These are phyloP conservation scores for Natrix natrix DNA, from an alignment of 2,797 vertebrate genomes.

Conservation along the genomic window DNA sequence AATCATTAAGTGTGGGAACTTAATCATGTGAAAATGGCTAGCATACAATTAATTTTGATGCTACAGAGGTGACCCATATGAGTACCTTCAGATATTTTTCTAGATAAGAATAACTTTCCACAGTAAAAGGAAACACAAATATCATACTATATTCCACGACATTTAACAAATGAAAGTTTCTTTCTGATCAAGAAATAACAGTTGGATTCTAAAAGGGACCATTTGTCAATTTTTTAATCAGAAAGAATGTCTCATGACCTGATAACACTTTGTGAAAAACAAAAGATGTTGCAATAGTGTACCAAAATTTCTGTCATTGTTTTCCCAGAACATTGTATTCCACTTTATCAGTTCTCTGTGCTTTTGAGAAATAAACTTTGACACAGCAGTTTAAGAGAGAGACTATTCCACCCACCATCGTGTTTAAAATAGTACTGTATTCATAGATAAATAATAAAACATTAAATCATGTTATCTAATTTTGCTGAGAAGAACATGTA, in stretches of 20 bases:
- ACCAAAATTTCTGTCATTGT: neutral
- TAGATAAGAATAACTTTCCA: neutral
- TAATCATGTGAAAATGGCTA: neutral
- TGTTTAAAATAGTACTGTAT: neutral
- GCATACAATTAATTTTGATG: neutral
- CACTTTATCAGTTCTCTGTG: neutral
- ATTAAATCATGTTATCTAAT: neutral
- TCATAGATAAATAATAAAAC: neutral
- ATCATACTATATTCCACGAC: neutral
- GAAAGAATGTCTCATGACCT: neutral
- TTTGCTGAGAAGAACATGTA: neutral
- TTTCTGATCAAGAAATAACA: neutral
- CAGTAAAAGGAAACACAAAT: neutral
- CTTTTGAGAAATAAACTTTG: neutral
- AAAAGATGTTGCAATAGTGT: constrained; percentile 17
- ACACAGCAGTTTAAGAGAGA: neutral
- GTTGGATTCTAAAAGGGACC: neutral
- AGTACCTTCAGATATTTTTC: neutral
- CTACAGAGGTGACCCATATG: neutral
- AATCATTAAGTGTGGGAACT: neutral
- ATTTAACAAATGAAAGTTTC: neutral
- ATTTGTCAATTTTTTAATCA: neutral
- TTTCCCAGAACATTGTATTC: constrained; percentile 12
- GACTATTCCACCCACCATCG: too few relatives aligned
- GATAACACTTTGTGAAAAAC: constrained; percentile 14